A percentile compares a stretch with the other conserved stretches of the same genome.
These are phyloP conservation scores for Lates calcarifer DNA, from an alignment of 2,113 vertebrate species.

Conservation along the genomic window DNA sequence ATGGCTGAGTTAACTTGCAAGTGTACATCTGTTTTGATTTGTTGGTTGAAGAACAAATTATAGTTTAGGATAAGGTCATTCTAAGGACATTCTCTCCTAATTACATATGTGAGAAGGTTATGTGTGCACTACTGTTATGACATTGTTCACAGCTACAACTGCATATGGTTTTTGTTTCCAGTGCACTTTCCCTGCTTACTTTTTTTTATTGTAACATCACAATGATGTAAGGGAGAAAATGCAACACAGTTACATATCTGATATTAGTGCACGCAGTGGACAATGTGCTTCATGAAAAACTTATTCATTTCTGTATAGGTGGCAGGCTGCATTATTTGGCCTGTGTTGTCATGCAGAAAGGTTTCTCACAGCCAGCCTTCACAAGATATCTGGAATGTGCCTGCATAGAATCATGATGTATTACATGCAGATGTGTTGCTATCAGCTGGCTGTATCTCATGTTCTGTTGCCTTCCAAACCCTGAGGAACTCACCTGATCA, in stretches of 20 bases:
- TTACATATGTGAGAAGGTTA: neutral
- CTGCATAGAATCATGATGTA: conserved; percentile 18
- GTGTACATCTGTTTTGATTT: neutral
- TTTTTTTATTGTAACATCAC: conserved; percentile 34
- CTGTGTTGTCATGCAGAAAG: conserved; percentile 48
- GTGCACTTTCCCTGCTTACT: neutral
- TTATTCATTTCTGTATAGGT: conserved; percentile 2
- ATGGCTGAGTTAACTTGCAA: conserved; percentile 8
- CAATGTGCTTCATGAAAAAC: conserved; percentile 28
- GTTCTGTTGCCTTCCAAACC: conserved; percentile 26
- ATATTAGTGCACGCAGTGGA: neutral
- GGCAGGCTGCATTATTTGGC: conserved; percentile 30
- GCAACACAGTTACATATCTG: conserved; percentile 6
- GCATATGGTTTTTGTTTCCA: conserved; percentile 5
- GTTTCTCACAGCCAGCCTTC: conserved; percentile 20
- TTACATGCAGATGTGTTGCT: conserved; percentile 16
- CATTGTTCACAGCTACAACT: no score
- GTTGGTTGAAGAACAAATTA: neutral
- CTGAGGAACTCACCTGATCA: conserved; percentile 54
- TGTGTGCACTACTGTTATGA: neutral
- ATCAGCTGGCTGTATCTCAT: conserved; percentile 46
- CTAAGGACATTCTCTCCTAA: neutral
- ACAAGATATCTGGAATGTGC: conserved; percentile 40
- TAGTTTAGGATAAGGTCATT: conserved; percentile 25
- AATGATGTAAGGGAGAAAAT: conserved; percentile 24